Percentiles rank a stretch among this genome's conserved stretches.
These are phyloP conservation scores for Noctua pronuba DNA, from an alignment of 2,888 invertebrate species.

Conservation along the genomic window DNA sequence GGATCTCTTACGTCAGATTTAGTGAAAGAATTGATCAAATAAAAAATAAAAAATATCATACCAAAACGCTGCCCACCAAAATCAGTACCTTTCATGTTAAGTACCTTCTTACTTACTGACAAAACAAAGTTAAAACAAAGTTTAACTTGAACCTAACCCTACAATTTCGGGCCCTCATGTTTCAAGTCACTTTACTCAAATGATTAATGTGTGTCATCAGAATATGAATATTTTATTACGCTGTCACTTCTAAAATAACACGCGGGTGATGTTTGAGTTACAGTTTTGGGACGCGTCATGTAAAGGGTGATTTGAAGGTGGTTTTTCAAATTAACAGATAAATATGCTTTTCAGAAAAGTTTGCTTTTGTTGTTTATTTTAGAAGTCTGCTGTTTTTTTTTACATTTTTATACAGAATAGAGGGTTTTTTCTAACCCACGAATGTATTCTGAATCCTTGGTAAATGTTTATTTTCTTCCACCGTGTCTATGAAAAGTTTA, in stretches of 20 bases:
- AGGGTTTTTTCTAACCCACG: too few species aligned
- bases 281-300: constrained; percentile 10
- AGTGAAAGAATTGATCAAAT: not conserved
- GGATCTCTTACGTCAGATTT: not conserved
- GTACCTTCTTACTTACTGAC: constrained; percentile 6
- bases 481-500: too few species aligned
- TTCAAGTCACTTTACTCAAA: constrained; percentile 30
- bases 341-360: not conserved
- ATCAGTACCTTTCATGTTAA: constrained; percentile 37
- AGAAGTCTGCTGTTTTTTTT: not conserved
- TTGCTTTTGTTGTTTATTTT: not conserved
- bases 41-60: constrained; percentile 10
- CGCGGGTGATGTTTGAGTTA: constrained; percentile 26
- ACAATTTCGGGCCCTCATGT: constrained; percentile 26
- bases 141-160: constrained; percentile 9
- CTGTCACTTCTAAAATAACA: constrained; percentile 46
- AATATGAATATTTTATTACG: constrained; percentile 69
- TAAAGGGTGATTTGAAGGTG: not conserved
- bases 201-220: constrained; percentile 55
- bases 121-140: constrained; percentile 26
- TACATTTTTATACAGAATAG: too few species aligned
- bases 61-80: constrained; percentile 23
- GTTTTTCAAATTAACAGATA: not conserved
- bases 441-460: too few species aligned
- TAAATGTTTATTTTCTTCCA: too few species aligned